phyloP scores from a whole-genome alignment of 2,113 vertebrate genomes.

The Shinisaurus crocodilurus region DNA sequence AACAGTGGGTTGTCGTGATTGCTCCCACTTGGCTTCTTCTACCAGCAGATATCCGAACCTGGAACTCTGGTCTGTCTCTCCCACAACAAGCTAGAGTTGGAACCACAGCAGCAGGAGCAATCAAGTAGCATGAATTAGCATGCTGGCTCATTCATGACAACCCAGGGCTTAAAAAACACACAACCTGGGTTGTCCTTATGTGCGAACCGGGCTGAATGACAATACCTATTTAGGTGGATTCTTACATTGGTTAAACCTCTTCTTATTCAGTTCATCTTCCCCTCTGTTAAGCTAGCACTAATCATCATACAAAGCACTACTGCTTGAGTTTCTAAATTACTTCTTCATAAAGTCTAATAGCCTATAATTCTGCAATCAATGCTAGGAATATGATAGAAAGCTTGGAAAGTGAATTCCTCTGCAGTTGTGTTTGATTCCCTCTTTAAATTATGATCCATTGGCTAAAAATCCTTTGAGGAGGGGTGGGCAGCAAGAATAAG shows the following conservation, averaged over 20 bases:
- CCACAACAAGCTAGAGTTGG: no score
- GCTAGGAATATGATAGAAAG: not conserved
- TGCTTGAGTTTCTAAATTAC: not conserved
- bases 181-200: no score
- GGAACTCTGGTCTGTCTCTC: no score
- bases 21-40: no score
- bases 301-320: rapidly evolving
- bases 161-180: no score
- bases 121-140: no score
- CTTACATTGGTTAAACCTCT: not conserved
- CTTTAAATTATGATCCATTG: not conserved
- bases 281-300: conserved; percentile 19
- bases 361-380: not conserved
- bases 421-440: not conserved
- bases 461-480: not conserved
- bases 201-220: not conserved
- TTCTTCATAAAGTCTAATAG: not conserved
- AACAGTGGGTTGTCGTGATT: no score
- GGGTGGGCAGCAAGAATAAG: rapidly evolving
- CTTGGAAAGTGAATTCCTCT: not conserved
- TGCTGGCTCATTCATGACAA: no score
- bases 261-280: not conserved
- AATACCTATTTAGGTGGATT: not conserved
- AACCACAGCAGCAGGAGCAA: no score
- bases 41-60: no score